Evolutionary conservation across 1,140 invertebrate genomes (phyloP).

Genomic region (Gerris buenoi): DNA sequence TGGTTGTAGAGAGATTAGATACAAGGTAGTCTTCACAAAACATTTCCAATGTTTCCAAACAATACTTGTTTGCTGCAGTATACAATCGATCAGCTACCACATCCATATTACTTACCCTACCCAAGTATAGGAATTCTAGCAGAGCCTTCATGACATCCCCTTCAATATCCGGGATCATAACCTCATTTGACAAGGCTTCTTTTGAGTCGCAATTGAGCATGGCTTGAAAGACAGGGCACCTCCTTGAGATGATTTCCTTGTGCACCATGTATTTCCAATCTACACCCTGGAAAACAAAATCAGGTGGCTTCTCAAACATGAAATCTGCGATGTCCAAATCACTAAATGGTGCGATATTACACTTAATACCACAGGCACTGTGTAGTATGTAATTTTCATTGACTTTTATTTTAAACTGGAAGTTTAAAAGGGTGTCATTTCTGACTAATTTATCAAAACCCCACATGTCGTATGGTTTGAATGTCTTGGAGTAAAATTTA

Average conservation of each 20-base stretch:
- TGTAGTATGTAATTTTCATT: too few species aligned
- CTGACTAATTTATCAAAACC: too few species aligned
- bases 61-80: background rate
- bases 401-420: too few species aligned
- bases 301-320: background rate
- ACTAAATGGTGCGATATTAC: too few species aligned
- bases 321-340: too few species aligned
- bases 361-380: too few species aligned
- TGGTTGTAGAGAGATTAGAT: background rate
- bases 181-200: background rate
- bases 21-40: background rate
- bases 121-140: background rate
- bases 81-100: background rate
- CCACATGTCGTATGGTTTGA: too few species aligned
- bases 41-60: background rate
- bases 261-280: background rate
- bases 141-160: background rate
- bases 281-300: background rate
- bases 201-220: background rate
- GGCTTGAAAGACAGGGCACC: background rate
- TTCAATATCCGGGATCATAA: background rate
- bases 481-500: too few species aligned
- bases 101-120: background rate
- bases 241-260: background rate
- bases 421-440: too few species aligned